Percentiles rank a stretch among this genome's conserved stretches.
These are phyloP conservation scores for Caerostris darwini DNA, from an alignment of 1,140 invertebrate genomes.

Conservation along the genomic window DNA sequence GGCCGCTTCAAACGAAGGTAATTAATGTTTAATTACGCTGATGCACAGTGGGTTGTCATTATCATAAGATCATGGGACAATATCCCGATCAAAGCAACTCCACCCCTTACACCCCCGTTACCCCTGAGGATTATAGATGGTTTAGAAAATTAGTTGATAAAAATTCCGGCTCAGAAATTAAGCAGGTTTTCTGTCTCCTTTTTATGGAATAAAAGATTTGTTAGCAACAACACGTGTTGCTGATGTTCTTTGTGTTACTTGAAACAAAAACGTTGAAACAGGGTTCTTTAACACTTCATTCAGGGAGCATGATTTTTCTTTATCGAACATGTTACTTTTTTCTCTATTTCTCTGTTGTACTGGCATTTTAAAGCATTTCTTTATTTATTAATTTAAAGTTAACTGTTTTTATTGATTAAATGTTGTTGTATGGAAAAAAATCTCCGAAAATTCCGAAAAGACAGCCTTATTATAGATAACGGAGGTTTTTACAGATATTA, in stretches of 20 bases:
- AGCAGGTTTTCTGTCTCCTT: background rate
- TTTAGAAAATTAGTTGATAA: slow-evolving; percentile 16
- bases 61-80: slow-evolving; percentile 32
- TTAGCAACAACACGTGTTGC: slow-evolving; percentile 18
- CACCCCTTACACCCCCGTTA: background rate
- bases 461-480: no score
- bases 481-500: no score
- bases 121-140: slow-evolving; percentile 36
- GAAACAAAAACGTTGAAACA: background rate
- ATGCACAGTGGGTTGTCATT: slow-evolving; percentile 47
- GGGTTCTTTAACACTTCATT: background rate
- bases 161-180: slow-evolving; percentile 1
- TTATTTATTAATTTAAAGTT: background rate
- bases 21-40: slow-evolving; percentile 72
- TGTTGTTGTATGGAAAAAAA: no score
- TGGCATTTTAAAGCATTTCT: background rate
- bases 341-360: no score
- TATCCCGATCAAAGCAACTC: background rate
- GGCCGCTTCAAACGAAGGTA: slow-evolving; percentile 30
- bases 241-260: background rate
- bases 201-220: background rate
- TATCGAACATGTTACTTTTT: no score
- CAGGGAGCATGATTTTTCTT: no score
- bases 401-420: no score
- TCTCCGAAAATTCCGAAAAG: no score